phyloP scores from a whole-genome alignment of 2,113 vertebrate species.

The Heteronetta atricapilla region DNA sequence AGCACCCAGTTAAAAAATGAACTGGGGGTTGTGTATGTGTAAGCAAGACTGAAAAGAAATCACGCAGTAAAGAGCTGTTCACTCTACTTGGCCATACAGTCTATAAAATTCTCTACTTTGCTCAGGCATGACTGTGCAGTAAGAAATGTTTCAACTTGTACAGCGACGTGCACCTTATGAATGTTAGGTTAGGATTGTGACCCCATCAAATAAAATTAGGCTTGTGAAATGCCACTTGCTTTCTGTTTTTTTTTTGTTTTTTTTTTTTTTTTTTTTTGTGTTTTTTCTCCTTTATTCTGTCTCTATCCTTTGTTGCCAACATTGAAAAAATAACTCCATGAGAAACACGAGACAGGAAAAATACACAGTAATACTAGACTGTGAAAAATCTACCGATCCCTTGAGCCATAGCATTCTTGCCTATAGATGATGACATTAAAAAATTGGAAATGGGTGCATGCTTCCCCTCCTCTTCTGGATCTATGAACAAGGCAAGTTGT shows the following conservation, averaged over 20 bases:
- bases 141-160: conserved; percentile 62
- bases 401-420: conserved; percentile 59
- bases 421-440: conserved; percentile 65
- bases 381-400: conserved; percentile 47
- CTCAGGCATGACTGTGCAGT: conserved; percentile 3
- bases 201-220: conserved; percentile 63
- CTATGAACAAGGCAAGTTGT: conserved; percentile 65
- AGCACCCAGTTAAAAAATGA: not conserved
- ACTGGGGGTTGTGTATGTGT: not conserved
- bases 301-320: conserved; percentile 40
- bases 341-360: conserved; percentile 40
- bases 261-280: not conserved
- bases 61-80: not conserved
- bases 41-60: not conserved
- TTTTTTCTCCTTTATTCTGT: not conserved
- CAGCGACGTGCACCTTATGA: not conserved
- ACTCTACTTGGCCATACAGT: not conserved
- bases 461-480: conserved; percentile 57
- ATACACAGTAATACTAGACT: conserved; percentile 50
- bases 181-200: conserved; percentile 67
- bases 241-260: not conserved
- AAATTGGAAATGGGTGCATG: conserved; percentile 51
- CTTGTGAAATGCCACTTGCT: not conserved
- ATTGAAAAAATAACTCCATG: conserved; percentile 30
- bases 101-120: conserved; percentile 42